Base-by-base conservation (phyloP, 2,888 invertebrate species). In the Choristoneura rosaceana region DNA sequence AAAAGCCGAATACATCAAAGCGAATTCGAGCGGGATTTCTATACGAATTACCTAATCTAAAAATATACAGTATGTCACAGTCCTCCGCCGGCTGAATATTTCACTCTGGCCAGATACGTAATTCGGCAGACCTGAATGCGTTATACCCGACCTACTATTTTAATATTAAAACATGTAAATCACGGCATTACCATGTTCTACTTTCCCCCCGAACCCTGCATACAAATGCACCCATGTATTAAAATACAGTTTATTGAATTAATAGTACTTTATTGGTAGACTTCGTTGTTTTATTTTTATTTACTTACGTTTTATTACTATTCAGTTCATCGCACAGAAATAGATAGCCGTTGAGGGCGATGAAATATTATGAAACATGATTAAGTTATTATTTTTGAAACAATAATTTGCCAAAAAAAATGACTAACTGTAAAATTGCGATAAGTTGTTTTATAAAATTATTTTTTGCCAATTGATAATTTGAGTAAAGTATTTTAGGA, bases 161-260 rank as follows among this genome's bases (percentile, higher is more conserved):
- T 89, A 89, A 90, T 91, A 91, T 92, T 91, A 91, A 91, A 87
- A 89, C 89, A 90, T 92, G 90, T 82, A 89, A 91, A 91, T 90
- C 84, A 83, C 78, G 76, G 75, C 76, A 90, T 90, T 88, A 87
- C 86, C 90, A 88, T 90, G 85, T 84, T 76, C 81, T 81, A 81
- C 81, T 81, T 82, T 81, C 81, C 79, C 77, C 71, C 76, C 76
- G 76, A 80, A 77, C 77, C 80, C 77, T 78, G 80, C 80, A 84
- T 84, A 79, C 76, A 85, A 87, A 87, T 87, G 84, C 85, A 87
- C 33, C 75, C 78, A 75, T 76, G 76, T 79, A 80, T 79, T 81
- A 80, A 79, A 77, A 75, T 76, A 73, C 76, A 73, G 65, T 74
- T 71, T 75, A 77, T 80, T 75, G 76, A 75, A 66, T 69, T 7